Conservation (phyloP, 2,888 invertebrate species). For the Hecatera dysodea region DNA sequence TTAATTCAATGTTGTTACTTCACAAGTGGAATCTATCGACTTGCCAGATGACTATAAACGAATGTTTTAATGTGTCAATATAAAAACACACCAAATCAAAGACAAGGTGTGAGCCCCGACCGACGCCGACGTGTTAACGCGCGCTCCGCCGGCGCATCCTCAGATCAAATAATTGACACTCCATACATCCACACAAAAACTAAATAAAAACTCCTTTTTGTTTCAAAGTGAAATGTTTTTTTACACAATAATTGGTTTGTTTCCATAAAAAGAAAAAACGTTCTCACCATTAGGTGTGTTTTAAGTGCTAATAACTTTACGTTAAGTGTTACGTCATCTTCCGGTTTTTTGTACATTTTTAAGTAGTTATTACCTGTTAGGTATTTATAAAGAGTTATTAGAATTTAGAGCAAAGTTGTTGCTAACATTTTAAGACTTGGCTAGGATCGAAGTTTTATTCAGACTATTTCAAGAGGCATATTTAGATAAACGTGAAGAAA, state of each 20-base stretch:
- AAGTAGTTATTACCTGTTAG: neutral
- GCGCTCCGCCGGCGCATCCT: conserved; percentile 74
- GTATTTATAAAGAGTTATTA: conserved; percentile 1
- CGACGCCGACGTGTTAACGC: conserved; percentile 60
- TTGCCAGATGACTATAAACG: neutral
- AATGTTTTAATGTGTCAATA: conserved; percentile 7
- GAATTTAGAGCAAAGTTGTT: neutral
- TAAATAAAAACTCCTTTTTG: conserved; percentile 76
- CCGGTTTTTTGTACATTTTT: conserved; percentile 35
- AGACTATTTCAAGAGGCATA: neutral
- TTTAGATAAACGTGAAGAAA: neutral
- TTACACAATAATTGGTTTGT: conserved; percentile 70
- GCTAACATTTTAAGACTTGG: neutral
- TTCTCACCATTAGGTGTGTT: conserved; percentile 70
- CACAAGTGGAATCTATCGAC: neutral
- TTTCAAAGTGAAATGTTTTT: conserved; percentile 63
- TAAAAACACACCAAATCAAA: conserved; percentile 47
- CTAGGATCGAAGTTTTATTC: neutral
- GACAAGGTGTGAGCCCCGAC: conserved; percentile 50
- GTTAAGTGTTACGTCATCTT: conserved; percentile 49
- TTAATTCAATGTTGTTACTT: neutral
- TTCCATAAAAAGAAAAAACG: conserved; percentile 71
- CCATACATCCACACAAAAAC: conserved; percentile 70
- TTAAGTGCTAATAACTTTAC: conserved; percentile 48
- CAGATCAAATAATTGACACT: conserved; percentile 88